Base-by-base conservation (phyloP, 2,113 vertebrate genomes). In the Prunella himalayana region DNA sequence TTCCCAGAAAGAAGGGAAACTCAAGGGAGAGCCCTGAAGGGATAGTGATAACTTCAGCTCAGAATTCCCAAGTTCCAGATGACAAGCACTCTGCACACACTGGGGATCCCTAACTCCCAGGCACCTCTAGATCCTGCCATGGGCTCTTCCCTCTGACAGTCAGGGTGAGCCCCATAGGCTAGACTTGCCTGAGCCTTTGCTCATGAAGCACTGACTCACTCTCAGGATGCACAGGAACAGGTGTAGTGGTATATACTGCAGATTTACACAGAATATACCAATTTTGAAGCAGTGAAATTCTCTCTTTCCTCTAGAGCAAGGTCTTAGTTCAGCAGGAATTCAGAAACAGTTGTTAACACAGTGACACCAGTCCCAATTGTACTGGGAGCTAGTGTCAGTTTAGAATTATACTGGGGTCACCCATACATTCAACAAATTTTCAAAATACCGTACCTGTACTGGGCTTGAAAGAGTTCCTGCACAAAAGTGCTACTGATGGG, bases 401-500 rank as follows among this genome's bases (percentile, higher is more conserved):
- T 6, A 80, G 28, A 79, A 35, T 42, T 31, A 22, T 16, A 76
- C 30, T 16, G 45, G 13, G 9, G 25, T 57, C 84, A 69, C 23
- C 45, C 47, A 17, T 1, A 64, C 44, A 28, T n/a, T 28, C 47
- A 82, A 15, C 44, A 37, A 22, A 54, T 14, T 12, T 47, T 76
- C 35, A 51, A 51, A 71, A 57, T 27, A 30, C 28, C 78, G 5
- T 98, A 99, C 99, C 99, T 99, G 98, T 99, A 99, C 95, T 99
- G 99, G 77, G 99, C 99, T 97, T 99, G 99, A 97, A 99, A 99
- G 84, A 99, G 99, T 90, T 99, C 99, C 96, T 99, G 99, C 54
- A 99, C 98, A 63, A 99, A 99, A 45, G 99, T 99, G 81, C 99
- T 99, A 45, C 99, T 98, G 87, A 99, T 97, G 9, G 99, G 98